Percentiles rank a stretch among this genome's conserved stretches.
Evolutionary conservation across 2,888 invertebrate species (phyloP).

Genomic region (Tetanocera ferruginea): DNA sequence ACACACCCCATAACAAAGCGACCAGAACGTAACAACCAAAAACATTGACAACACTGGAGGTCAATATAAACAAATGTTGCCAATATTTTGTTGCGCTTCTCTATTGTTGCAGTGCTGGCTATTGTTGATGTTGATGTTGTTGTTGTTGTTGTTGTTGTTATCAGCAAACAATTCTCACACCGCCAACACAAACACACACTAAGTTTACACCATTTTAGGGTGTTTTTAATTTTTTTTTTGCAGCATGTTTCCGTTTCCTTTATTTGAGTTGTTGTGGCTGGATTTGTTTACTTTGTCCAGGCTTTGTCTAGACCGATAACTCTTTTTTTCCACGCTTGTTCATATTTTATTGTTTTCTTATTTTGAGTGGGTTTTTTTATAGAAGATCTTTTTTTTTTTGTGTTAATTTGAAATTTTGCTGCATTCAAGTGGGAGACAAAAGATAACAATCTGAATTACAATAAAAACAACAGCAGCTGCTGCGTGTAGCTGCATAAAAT

Average conservation of each 20-base stretch:
- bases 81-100: neutral
- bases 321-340: constrained; percentile 28
- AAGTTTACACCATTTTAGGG: no score
- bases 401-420: neutral
- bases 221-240: no score
- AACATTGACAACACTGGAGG: constrained; percentile 8
- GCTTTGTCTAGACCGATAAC: constrained; percentile 46
- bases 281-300: constrained; percentile 40
- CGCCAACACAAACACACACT: no score
- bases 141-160: constrained; percentile 16
- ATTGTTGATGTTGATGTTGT: neutral
- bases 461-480: constrained; percentile 22
- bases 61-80: neutral
- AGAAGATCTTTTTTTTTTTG: neutral
- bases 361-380: neutral
- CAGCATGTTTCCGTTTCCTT: neutral
- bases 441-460: constrained; percentile 1
- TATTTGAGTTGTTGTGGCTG: constrained; percentile 3
- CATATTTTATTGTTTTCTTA: neutral
- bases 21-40: neutral
- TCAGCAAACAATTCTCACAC: neutral
- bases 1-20: neutral
- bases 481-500: constrained; percentile 39
- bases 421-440: neutral
- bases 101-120: neutral